phyloP scores from a whole-genome alignment of 2,797 vertebrate species.

The Spatula clypeata region DNA sequence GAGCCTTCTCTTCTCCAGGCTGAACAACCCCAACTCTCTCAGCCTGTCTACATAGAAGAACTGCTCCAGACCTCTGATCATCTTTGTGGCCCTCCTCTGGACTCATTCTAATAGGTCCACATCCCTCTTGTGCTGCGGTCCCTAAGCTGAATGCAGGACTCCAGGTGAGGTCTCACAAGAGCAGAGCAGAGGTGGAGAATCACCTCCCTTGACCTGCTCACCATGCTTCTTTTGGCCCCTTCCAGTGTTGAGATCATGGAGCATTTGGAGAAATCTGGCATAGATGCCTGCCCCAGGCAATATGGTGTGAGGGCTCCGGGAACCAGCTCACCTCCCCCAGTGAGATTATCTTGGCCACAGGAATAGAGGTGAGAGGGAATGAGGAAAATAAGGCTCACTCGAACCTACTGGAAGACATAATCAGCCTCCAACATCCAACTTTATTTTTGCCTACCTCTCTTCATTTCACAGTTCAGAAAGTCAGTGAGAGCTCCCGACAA shows the following conservation, averaged over 20 bases:
- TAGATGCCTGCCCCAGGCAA: not conserved
- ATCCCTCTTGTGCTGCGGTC: too few relatives aligned
- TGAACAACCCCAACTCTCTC: too few relatives aligned
- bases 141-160: too few relatives aligned
- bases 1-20: too few relatives aligned
- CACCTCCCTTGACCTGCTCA: too few relatives aligned
- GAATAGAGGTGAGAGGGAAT: not conserved
- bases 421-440: not conserved
- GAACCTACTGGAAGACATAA: not conserved
- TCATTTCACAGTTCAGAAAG: not conserved
- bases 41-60: too few relatives aligned
- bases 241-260: not conserved
- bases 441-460: not conserved
- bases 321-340: not conserved
- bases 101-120: too few relatives aligned
- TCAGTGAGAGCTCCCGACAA: fast-evolving
- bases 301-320: not conserved
- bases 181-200: too few relatives aligned
- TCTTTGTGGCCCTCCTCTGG: too few relatives aligned
- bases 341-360: not conserved
- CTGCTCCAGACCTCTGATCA: too few relatives aligned
- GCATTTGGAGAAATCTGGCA: not conserved
- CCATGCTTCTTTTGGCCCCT: not conserved
- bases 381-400: not conserved
- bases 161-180: too few relatives aligned